Evolutionary conservation across 2,888 invertebrate genomes (phyloP).

Genomic region (Drosophila testacea): DNA sequence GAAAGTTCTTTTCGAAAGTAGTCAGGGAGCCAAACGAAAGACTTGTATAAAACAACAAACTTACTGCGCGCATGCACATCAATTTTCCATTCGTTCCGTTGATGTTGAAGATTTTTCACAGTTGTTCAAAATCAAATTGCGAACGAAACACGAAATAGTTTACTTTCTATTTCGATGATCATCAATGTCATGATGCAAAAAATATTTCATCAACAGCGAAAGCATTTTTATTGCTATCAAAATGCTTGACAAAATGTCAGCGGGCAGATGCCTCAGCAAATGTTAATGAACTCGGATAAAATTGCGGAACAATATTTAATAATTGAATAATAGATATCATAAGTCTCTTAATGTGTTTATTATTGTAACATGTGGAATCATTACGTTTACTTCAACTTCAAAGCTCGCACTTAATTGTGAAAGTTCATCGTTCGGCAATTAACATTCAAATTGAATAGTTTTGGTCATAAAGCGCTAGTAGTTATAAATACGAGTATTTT

Average conservation of each 20-base stretch:
- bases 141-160: conserved; percentile 36
- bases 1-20: conserved; percentile 75
- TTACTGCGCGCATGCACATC: conserved; percentile 18
- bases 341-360: conserved; percentile 37
- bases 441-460: conserved; percentile 39
- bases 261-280: conserved; percentile 28
- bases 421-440: conserved; percentile 47
- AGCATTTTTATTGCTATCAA: conserved; percentile 35
- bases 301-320: conserved; percentile 33
- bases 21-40: conserved; percentile 16
- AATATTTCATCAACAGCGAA: conserved; percentile 41
- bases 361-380: conserved; percentile 17
- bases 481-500: conserved; percentile 17
- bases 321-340: conserved; percentile 35
- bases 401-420: conserved; percentile 48
- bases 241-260: conserved; percentile 34
- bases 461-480: conserved; percentile 14
- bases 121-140: conserved; percentile 31
- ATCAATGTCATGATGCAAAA: conserved; percentile 31
- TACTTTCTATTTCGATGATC: conserved; percentile 61
- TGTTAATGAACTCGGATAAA: conserved; percentile 50
- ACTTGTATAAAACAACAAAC: conserved; percentile 32
- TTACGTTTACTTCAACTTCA: conserved; percentile 35
- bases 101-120: conserved; percentile 44
- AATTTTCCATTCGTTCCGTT: conserved; percentile 32